These are phyloP conservation scores for Cataglyphis rosenhaueri DNA, from an alignment of 2,888 invertebrate genomes.

Conservation along the genomic window DNA sequence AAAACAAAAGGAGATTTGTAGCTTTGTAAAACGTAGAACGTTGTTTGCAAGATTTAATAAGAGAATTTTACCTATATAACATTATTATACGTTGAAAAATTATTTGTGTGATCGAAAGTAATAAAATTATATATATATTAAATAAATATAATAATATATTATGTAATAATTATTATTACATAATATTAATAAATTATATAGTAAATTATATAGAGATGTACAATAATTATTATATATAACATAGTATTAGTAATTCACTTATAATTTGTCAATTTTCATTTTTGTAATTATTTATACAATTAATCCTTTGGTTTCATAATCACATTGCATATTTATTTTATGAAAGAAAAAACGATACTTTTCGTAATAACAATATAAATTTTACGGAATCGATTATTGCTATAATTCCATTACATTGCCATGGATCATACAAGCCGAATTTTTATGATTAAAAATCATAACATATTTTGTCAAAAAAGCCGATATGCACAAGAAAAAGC, in stretches of 20 bases:
- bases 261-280: background rate
- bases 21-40: background rate
- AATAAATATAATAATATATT: conserved; percentile 13
- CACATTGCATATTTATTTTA: background rate
- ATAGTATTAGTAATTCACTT: conserved; percentile 18
- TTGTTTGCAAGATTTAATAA: background rate
- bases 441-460: background rate
- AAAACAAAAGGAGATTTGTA: background rate
- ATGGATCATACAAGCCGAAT: background rate
- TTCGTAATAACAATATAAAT: background rate
- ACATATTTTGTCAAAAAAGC: background rate
- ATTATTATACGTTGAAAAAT: background rate
- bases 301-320: conserved; percentile 17
- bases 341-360: background rate
- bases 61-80: background rate
- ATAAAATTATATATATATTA: background rate
- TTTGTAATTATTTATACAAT: conserved; percentile 27
- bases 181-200: background rate
- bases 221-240: conserved; percentile 14
- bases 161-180: background rate
- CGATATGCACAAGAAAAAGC: background rate
- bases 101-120: background rate
- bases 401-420: background rate
- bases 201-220: background rate
- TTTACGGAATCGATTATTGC: background rate